phyloP scores from a whole-genome alignment of 1,140 invertebrate genomes.

The Meloidogyne floridensis region DNA sequence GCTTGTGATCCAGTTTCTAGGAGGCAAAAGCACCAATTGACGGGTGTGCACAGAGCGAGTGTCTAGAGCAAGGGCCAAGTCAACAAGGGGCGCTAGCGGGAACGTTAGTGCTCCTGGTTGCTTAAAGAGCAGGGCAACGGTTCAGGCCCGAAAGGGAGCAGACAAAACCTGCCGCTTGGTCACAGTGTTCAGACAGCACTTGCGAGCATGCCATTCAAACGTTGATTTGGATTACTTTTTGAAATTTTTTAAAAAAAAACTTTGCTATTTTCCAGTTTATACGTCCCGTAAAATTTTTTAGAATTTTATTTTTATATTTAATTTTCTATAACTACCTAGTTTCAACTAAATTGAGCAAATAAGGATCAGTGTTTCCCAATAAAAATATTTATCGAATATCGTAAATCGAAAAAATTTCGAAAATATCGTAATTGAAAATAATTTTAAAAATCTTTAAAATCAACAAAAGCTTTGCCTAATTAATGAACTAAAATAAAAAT shows the following conservation, averaged over 20 bases:
- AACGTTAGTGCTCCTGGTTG: conserved; percentile 30
- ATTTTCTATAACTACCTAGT: no score
- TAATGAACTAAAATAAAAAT: no score
- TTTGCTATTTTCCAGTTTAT: no score
- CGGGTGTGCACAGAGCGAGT: conserved; percentile 32
- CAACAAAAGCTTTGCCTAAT: no score
- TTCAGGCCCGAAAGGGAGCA: conserved; percentile 42
- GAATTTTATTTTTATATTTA: no score
- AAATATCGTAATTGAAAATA: no score
- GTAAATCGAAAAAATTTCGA: no score
- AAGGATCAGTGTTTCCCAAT: no score
- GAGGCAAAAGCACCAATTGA: conserved; percentile 17
- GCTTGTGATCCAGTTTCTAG: conserved; percentile 22
- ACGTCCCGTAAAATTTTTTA: no score
- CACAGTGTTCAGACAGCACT: conserved; percentile 37
- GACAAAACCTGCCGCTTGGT: conserved; percentile 40
- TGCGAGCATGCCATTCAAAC: conserved; percentile 25
- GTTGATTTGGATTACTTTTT: conserved; percentile 18
- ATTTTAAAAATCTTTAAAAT: no score
- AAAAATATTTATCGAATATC: no score
- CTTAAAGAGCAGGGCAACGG: conserved; percentile 35
- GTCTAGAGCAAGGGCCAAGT: conserved; percentile 37
- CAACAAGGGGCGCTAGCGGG: conserved; percentile 30
- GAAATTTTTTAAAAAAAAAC: not conserved
- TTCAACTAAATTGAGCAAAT: no score